These are phyloP conservation scores for Acropora tenuis DNA, from an alignment of 64 coral and sea anemone species.

Conservation along the genomic window DNA sequence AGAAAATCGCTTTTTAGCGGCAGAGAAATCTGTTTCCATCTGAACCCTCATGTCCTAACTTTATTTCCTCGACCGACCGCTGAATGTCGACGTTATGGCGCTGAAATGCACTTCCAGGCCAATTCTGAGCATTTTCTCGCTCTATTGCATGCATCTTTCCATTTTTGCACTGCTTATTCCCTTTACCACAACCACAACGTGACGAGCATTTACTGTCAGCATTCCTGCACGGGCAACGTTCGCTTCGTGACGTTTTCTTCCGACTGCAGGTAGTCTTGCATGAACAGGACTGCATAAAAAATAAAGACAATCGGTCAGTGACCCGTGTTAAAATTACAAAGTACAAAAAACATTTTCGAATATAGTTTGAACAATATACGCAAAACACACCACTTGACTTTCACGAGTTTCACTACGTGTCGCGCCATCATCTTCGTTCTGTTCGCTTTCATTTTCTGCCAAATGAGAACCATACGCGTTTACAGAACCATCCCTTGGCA, in stretches of 20 bases:
- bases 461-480: neutral
- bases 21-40: neutral
- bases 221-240: conserved; percentile 35
- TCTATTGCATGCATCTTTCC: conserved; percentile 41
- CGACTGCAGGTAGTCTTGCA: conserved; percentile 48
- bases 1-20: neutral
- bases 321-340: neutral
- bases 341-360: neutral
- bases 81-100: conserved; percentile 39
- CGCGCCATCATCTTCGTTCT: neutral
- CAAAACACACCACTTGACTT: neutral
- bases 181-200: conserved; percentile 34
- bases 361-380: neutral
- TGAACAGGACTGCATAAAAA: conserved; percentile 30
- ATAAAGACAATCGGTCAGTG: conserved; percentile 13
- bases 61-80: conserved; percentile 49
- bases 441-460: neutral
- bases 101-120: conserved; percentile 53
- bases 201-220: conserved; percentile 37
- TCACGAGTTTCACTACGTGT: neutral
- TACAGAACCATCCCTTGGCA: neutral
- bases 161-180: conserved; percentile 46
- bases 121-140: conserved; percentile 49
- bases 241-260: conserved; percentile 19
- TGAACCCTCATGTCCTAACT: conserved; percentile 24